phyloP scores from a whole-genome alignment of 2,797 vertebrate genomes.

The Peromyscus attwateri region DNA sequence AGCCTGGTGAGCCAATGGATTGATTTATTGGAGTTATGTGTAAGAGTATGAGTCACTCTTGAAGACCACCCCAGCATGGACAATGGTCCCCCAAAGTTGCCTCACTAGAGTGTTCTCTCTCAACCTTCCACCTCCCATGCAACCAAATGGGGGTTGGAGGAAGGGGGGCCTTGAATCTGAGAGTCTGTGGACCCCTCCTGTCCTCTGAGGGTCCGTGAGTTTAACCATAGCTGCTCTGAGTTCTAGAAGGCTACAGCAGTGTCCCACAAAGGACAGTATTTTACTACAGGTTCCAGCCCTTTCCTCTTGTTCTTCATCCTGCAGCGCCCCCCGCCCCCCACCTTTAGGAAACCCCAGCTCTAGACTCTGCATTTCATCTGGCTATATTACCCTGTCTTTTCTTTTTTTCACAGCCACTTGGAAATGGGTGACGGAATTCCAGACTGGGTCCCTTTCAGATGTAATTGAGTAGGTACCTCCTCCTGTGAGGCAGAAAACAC shows the following conservation, averaged over 20 bases:
- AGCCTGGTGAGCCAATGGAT: neutral
- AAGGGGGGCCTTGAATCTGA: neutral
- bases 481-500: neutral
- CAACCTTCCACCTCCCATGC: neutral
- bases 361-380: neutral
- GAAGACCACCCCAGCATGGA: neutral
- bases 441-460: neutral
- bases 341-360: neutral
- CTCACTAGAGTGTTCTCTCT: neutral
- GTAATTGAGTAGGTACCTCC: neutral
- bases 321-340: neutral
- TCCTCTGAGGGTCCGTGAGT: neutral
- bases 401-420: slow-evolving; percentile 2
- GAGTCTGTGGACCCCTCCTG: neutral
- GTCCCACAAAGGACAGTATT: too few relatives aligned
- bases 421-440: neutral
- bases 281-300: neutral
- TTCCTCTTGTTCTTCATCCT: neutral
- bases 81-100: neutral
- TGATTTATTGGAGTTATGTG: too few relatives aligned
- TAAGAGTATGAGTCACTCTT: neutral
- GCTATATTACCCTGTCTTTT: neutral
- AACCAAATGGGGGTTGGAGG: too few relatives aligned
- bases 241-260: neutral
- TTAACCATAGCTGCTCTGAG: neutral